Evolutionary conservation across 2,888 invertebrate species (phyloP), one percentile per base, ranked within the genome.

Genomic region (Pterostichus madidus): DNA sequence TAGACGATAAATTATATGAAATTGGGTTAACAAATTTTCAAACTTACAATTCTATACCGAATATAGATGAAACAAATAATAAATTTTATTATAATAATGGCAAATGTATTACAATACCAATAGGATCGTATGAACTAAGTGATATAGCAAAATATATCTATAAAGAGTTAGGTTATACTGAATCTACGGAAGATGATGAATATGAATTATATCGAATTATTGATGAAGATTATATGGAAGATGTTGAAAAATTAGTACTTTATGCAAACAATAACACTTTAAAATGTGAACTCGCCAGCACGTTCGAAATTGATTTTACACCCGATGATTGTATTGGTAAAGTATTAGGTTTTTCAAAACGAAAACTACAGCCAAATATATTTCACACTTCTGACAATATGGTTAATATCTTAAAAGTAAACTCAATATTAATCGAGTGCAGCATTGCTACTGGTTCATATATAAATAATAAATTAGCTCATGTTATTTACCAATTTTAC

Each of bases 251-350:
- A 39, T 3, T 39, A 3, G 8, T 39, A 53, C 53, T 53, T 15
- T 15, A 64, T 39, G 64, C 64, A 39, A 64, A 64, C 31, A 11
- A 5, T 35, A 64, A 39, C 15, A 64, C 64, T 2, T 64, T 64
- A 13, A 64, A 64, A 35, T 64, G 64, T 64, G 64, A 64, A 32
- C 13, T 64, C 8, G 32, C 64, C 15, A 64, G 64, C 35, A 64
- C 64, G 6, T 64, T 32, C n/a, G 31, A 11, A 32, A 64, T 64
- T 11, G 64, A 64, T n/a, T 64, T 64, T 35, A 64, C 64, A 64
- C 31, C 7, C 31, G 13, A 64, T 11, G 13, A 64, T 35, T 6
- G 35, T 32, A 11, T 64, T n/a, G 64, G 64, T 13, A 32, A 39
- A 64, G 11, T 64, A 64, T 32, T 64, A 15, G 64, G 64, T 5